Evolutionary conservation across 2,888 invertebrate species (phyloP).

Genomic region (Aplocera efformata): DNA sequence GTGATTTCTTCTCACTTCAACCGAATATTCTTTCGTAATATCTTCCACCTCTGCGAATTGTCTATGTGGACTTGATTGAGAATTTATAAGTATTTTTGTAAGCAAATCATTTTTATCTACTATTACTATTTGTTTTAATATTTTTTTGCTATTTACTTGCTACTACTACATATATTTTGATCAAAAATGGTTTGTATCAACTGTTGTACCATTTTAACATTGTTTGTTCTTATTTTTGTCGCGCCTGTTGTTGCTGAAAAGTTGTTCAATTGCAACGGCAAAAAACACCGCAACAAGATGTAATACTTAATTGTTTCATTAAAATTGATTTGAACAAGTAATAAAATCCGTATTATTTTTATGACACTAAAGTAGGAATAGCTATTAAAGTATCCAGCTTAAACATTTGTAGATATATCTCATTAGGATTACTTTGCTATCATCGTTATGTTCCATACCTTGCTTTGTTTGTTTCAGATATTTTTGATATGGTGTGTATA

Average conservation of each 20-base stretch:
- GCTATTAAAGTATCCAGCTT: too few relatives aligned
- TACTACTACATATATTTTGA: conserved; percentile 1
- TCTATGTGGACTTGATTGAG: conserved; percentile 11
- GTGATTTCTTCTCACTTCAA: conserved; percentile 23
- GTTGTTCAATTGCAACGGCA: conserved; percentile 9
- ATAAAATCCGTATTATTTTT: too few relatives aligned
- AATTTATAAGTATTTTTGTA: conserved; percentile 15
- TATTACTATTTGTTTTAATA: too few relatives aligned
- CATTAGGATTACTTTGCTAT: too few relatives aligned
- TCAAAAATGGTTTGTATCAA: conserved; percentile 32
- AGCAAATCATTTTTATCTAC: conserved; percentile 24
- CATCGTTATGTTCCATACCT: not conserved
- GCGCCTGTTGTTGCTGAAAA: conserved; percentile 35
- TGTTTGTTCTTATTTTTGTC: conserved; percentile 24
- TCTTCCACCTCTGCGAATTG: too few relatives aligned
- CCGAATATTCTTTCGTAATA: too few relatives aligned
- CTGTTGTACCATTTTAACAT: conserved; percentile 19
- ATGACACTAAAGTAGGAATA: too few relatives aligned
- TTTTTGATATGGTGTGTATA: conserved; percentile 27
- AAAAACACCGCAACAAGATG: conserved; percentile 1
- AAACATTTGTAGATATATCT: too few relatives aligned
- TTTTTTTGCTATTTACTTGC: not conserved
- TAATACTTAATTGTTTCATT: not conserved
- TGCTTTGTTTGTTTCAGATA: conserved; percentile 34
- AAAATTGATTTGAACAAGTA: too few relatives aligned